phyloP scores from a whole-genome alignment of 2,797 vertebrate species.

The Pelodytes ibericus region DNA sequence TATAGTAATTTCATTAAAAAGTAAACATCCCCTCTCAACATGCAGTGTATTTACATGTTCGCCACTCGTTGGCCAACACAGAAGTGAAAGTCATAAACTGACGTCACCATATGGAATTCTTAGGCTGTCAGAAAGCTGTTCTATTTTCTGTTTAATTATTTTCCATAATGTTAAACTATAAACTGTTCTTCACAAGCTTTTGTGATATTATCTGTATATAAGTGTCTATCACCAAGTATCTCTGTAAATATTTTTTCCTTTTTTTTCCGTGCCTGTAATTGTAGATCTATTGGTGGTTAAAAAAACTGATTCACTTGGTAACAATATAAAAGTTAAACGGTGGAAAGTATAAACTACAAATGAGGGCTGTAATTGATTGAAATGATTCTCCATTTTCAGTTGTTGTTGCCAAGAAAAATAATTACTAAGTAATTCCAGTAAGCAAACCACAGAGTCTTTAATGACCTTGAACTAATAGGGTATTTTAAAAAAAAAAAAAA shows the following conservation, averaged over 20 bases:
- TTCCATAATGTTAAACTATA: conserved; percentile 19
- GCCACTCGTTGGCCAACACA: no score
- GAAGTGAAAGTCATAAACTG: no score
- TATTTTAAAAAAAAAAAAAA: no score
- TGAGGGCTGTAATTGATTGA: conserved; percentile 47
- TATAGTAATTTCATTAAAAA: no score
- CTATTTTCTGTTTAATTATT: conserved; percentile 40
- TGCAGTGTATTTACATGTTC: no score
- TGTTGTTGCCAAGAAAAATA: conserved; percentile 50
- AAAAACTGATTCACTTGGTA: conserved; percentile 25
- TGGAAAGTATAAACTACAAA: conserved; percentile 35
- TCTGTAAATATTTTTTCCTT: conserved; percentile 45
- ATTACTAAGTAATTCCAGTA: conserved; percentile 51
- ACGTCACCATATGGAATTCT: no score
- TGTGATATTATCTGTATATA: no score
- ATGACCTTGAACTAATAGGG: conserved; percentile 39
- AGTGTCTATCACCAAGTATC: conserved; percentile 15
- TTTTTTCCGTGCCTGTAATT: conserved; percentile 52
- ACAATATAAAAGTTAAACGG: conserved; percentile 48
- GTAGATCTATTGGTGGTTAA: conserved; percentile 56
- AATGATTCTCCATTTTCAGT: conserved; percentile 49
- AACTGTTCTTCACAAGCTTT: conserved; percentile 14
- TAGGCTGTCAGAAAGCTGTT: conserved; percentile 10
- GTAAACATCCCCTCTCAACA: no score
- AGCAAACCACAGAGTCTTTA: conserved; percentile 44